Base-by-base conservation (phyloP, 2,113 vertebrate species). In the Apeltes quadracus region DNA sequence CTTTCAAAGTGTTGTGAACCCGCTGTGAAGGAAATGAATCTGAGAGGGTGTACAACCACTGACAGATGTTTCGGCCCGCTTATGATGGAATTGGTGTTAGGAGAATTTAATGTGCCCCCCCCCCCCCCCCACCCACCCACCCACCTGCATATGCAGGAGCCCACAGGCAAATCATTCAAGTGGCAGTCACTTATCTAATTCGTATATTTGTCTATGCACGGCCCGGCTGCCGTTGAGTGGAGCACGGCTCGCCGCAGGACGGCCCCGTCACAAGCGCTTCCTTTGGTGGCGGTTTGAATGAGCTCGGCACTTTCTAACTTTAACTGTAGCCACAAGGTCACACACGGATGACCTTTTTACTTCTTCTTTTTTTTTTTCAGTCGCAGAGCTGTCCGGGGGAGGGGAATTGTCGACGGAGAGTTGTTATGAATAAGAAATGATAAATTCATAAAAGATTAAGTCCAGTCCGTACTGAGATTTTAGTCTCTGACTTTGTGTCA, bases 371-470 rank as follows among this genome's bases (percentile, higher is more conserved):
- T 29, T 29, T 61, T 38, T 63, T 73, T 86, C 83, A 70, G 67
- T 68, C 12, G 20, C 67, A 65, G 34, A 58, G 61, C 34, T 51
- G 64, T 57, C 65, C 10, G 2, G 12, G 48, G 54, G 32, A 50
- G 59, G 69, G 61, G 54, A 81, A 81, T 38, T 62, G 77, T 73
- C 80, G 84, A 77, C 68, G 61, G 85, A 83, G 74, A 84, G 63
- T 89, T 72, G 72, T 72, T 71, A 94, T 93, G 84, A 93, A 93
- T 93, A 93, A 94, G 84, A 90, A 76, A 93, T 92, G 89, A 79
- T 80, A 78, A 55, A 78, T 75, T 81, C 90, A 93, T 94, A 64
- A 93, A 93, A 93, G 59, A 93, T 94, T 91, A 79, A 93, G 72
- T 46, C 55, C 20, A 34, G 83, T 84, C 91, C 88, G 79, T 82